Conservation (phyloP, 2,797 vertebrate genomes). For the Anas capensis region DNA sequence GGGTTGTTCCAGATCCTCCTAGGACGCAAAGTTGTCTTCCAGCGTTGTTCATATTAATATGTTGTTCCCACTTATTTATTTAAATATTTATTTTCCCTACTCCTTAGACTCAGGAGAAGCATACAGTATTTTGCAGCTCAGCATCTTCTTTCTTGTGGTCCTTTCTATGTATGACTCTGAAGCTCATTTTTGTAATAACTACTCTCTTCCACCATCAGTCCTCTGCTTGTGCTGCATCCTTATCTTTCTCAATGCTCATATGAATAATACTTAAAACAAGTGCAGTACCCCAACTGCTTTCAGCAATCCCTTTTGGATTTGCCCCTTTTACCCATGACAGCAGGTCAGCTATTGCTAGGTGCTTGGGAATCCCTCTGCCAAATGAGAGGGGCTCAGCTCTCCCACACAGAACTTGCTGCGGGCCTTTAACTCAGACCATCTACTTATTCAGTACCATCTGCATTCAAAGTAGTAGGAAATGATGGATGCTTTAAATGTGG, state of each 20-base stretch:
- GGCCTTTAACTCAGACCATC: not conserved
- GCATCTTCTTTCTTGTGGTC: not conserved
- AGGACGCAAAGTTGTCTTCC: rapidly evolving
- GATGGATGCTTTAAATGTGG: not conserved
- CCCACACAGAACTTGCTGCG: not conserved
- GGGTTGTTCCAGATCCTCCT: not conserved
- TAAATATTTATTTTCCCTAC: too few species aligned
- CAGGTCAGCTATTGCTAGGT: not conserved
- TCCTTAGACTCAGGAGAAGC: not conserved
- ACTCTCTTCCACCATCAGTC: not conserved
- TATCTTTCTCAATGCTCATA: not conserved
- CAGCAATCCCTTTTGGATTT: slow-evolving; percentile 9
- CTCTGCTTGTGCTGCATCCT: not conserved
- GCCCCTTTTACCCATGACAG: not conserved
- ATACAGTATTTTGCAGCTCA: not conserved
- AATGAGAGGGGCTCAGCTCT: not conserved
- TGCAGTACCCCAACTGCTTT: not conserved
- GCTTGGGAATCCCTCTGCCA: not conserved
- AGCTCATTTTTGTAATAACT: not conserved
- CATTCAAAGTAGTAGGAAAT: not conserved
- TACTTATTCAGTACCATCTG: not conserved
- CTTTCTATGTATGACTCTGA: not conserved
- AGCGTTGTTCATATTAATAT: not conserved
- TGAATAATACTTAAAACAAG: not conserved
- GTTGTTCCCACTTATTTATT: not conserved